Percentiles rank a stretch among this genome's conserved stretches.
Conservation (phyloP, 1,140 invertebrate species). For the Samia ricini region DNA sequence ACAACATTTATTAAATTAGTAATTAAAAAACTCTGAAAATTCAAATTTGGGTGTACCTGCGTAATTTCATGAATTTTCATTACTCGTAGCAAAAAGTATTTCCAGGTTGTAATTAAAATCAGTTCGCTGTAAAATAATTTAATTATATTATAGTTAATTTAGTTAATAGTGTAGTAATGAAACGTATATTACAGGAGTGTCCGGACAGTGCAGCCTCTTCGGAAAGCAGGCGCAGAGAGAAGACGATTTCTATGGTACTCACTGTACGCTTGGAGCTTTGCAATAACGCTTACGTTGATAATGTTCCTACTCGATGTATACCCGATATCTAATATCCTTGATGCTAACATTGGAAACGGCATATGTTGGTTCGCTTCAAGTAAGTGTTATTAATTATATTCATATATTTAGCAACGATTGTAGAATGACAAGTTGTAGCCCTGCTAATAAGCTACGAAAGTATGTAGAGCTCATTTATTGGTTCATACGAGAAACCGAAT, state of each 20-base stretch:
- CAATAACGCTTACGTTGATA: slow-evolving; percentile 71
- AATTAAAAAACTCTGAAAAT: no score
- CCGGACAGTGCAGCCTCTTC: slow-evolving; percentile 60
- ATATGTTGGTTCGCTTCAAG: slow-evolving; percentile 78
- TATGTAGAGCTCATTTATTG: no score
- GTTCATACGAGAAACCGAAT: no score
- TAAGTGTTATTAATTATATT: slow-evolving; percentile 42
- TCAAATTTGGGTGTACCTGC: no score
- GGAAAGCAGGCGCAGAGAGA: slow-evolving; percentile 65
- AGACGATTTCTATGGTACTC: slow-evolving; percentile 79
- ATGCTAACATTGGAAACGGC: slow-evolving; percentile 75
- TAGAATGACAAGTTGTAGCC: no score
- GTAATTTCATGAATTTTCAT: no score
- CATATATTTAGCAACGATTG: not conserved
- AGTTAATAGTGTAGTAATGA: no score
- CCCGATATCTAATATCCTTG: slow-evolving; percentile 57
- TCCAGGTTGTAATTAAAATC: no score
- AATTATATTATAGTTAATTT: no score
- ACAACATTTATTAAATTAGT: no score
- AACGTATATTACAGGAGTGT: slow-evolving; percentile 50
- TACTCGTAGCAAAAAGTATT: no score
- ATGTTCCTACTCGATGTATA: slow-evolving; percentile 74
- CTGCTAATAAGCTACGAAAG: not conserved
- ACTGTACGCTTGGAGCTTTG: slow-evolving; percentile 80
- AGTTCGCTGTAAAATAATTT: no score